phyloP scores from a whole-genome alignment of 2,888 invertebrate species.

The Morinoia aosen region DNA sequence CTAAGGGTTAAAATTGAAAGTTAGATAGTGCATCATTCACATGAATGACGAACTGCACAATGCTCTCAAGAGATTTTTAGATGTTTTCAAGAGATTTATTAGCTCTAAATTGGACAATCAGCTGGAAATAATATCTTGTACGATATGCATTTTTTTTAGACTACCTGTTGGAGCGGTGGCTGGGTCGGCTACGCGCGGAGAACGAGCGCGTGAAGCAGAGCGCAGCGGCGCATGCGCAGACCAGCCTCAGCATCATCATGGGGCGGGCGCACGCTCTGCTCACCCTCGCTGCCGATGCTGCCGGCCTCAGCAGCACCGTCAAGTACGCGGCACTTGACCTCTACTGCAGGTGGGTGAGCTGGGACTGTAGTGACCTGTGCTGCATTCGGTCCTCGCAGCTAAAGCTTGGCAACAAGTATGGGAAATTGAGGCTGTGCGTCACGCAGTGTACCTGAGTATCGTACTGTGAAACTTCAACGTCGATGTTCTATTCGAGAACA shows the following conservation, averaged over 20 bases:
- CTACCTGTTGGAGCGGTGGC: background rate
- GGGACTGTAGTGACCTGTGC: background rate
- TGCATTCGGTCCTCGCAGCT: background rate
- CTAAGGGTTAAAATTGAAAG: too few species aligned
- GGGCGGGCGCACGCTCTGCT: background rate
- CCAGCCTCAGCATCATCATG: background rate
- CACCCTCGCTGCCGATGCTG: background rate
- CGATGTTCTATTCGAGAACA: too few species aligned
- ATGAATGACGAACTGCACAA: too few species aligned
- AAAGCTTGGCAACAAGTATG: too few species aligned
- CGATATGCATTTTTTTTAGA: background rate
- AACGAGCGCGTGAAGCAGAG: background rate
- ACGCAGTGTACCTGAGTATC: too few species aligned
- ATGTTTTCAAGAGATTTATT: too few species aligned
- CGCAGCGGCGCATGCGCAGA: background rate
- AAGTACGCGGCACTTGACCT: background rate
- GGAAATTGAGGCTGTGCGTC: too few species aligned
- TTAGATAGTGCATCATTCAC: too few species aligned
- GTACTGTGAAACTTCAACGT: too few species aligned
- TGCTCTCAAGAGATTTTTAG: too few species aligned
- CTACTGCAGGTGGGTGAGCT: constrained; percentile 28
- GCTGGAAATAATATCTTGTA: too few species aligned
- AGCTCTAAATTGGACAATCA: too few species aligned
- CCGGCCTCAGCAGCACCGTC: background rate
- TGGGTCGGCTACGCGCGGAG: background rate